Evolutionary conservation across 2,888 invertebrate species (phyloP), one percentile per base, ranked within the genome.

Genomic region (Alloscopus bannaensis): DNA sequence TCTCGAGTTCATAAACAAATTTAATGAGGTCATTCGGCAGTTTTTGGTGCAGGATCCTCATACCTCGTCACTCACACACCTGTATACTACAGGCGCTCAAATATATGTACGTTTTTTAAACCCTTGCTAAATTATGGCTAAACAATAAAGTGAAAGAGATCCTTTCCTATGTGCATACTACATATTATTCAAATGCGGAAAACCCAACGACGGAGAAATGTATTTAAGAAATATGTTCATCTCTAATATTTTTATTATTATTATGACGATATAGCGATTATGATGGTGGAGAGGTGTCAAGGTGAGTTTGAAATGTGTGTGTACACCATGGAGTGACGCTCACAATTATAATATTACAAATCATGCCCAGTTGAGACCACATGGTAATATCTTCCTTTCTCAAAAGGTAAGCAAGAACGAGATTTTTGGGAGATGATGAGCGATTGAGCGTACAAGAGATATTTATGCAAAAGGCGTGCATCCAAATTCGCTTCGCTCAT

Each of bases 21-120:
- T 70, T 62, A 77, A 77, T 77, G 70, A 77, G 77, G 77, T 77
- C 77, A 77, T 31, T 65, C 77, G 70, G 64, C 77, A 70, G n/a
- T 77, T 77, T 60, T 68, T 42, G 57, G 69, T 76, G 57, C 76
- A 76, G 76, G 76, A 76, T 76, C n/a, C n/a, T n/a, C n/a, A n/a
- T n/a, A n/a, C n/a, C 18, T 50, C 18, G 40, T 40, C 13, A 40
- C 13, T 40, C 40, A 13, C 40, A n/a, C n/a, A n/a, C n/a, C n/a
- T n/a, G 40, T 40, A 40, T 13, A 40, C 40, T 40, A 18, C 36
- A 60, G 31, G n/a, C n/a, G n/a, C n/a, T n/a, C n/a, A n/a, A n/a
- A n/a, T n/a, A n/a, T n/a, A n/a, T n/a, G n/a, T n/a, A n/a, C 31
- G 40, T n/a, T n/a, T n/a, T n/a, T n/a, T n/a, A n/a, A n/a, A n/a